Base-by-base conservation (phyloP, 1,140 invertebrate species). In the Neodiprion lecontei region DNA sequence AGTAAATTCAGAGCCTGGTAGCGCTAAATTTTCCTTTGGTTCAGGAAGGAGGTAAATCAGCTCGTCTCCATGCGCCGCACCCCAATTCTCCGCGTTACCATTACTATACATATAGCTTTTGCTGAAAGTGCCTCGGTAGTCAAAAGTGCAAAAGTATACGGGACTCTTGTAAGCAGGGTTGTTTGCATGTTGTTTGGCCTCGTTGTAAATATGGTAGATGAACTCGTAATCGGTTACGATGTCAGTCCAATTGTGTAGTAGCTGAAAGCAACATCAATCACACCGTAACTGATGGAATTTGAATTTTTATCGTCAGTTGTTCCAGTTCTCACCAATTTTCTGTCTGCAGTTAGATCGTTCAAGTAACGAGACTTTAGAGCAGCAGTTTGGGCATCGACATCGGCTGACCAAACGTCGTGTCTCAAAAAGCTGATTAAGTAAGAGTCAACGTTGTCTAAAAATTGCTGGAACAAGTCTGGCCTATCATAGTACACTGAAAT, bases 301-400 rank as follows among this genome's bases (percentile, higher is more conserved):
- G 11, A 17, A 17, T 9, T 40, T 40, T 5, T 40, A 40, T 40
- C 11, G 0, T 14, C 53, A 61, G n/a, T 5, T 61, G n/a, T 61
- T 61, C 4, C 11, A 78, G n/a, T 61, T 14, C 53, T 17, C 53
- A 61, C 53, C 53, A 61, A 61, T 12, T 12, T 61, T 61, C 53
- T 61, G 5, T 61, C 53, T 4, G 53, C 53, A 61, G 53, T 61
- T 17, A 61, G n/a, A 9, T 61, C 53, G n/a, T 61, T 61, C 53
- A 61, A 9, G 53, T 61, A 61, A 17, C n/a, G n/a, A 14, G 53
- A 61, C 53, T 61, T 61, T 0, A 61, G 53, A 17, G 53, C 53
- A 7, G 11, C 9, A 61, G 53, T 61, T 12, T 61, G n/a, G 11
- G 53, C 53, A 14, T 12, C n/a, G 0, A 61, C 53, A 17, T 61